Evolutionary conservation across 2,888 invertebrate species (phyloP).

Genomic region (Synanthedon formicaeformis): DNA sequence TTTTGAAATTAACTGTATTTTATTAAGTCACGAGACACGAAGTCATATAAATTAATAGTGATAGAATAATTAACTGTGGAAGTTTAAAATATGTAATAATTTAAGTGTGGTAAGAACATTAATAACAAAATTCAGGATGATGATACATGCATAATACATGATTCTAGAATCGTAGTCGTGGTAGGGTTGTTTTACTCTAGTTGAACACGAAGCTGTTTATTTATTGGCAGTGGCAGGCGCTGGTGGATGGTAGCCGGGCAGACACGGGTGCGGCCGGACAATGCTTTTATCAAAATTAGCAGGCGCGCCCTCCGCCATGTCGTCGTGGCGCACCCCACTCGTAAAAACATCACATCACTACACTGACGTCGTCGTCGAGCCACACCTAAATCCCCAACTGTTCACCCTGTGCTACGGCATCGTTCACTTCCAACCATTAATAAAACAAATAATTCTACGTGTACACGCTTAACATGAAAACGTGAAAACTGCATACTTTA

Average conservation of each 20-base stretch:
- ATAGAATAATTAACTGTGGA: too few relatives aligned
- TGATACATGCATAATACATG: too few relatives aligned
- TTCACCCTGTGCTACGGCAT: constrained; percentile 22
- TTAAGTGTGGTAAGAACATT: too few relatives aligned
- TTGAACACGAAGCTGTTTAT: constrained; percentile 8
- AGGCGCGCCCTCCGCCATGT: constrained; percentile 41
- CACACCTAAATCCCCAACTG: constrained; percentile 54
- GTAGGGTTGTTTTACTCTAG: too few relatives aligned
- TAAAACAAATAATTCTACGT: not conserved
- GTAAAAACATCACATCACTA: constrained; percentile 61
- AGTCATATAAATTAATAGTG: too few relatives aligned
- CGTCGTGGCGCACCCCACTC: constrained; percentile 54
- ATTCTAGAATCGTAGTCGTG: too few relatives aligned
- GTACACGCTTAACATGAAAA: not conserved
- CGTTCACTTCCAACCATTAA: not conserved
- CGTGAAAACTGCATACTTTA: not conserved
- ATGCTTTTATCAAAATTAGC: constrained; percentile 70
- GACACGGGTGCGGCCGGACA: constrained; percentile 52
- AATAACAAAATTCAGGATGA: too few relatives aligned
- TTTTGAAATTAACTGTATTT: too few relatives aligned
- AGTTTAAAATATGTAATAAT: too few relatives aligned
- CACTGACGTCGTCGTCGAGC: constrained; percentile 42
- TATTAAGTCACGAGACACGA: too few relatives aligned
- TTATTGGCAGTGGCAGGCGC: constrained; percentile 30
- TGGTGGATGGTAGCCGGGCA: constrained; percentile 25